phyloP scores from a whole-genome alignment of 2,113 vertebrate species.

The Hemiscyllium ocellatum region DNA sequence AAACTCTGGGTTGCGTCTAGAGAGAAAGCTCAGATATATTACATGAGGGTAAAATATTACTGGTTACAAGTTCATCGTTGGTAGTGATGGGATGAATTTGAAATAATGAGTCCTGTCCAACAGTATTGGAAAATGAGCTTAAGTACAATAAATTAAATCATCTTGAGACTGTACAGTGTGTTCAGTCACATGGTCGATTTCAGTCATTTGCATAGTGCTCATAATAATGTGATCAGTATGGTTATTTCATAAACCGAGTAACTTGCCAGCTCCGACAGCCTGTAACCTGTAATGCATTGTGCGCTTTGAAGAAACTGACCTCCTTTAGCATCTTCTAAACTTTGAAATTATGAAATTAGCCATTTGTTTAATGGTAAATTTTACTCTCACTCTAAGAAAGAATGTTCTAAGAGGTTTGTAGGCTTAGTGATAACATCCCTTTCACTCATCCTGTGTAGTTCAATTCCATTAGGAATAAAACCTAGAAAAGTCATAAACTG shows the following conservation, averaged over 20 bases:
- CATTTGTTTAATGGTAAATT: background rate
- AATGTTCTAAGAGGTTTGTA: background rate
- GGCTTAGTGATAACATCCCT: background rate
- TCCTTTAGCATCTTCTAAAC: background rate
- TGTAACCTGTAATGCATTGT: background rate
- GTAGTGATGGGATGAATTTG: background rate
- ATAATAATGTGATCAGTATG: background rate
- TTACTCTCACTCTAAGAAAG: background rate
- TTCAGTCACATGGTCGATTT: background rate
- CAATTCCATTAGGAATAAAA: background rate
- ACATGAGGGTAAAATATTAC: background rate
- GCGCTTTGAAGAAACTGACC: background rate
- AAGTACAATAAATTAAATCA: background rate
- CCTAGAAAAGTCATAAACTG: background rate
- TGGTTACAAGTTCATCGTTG: background rate
- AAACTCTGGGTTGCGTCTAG: background rate
- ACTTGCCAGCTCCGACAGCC: background rate
- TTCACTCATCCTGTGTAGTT: background rate
- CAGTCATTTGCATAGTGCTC: background rate
- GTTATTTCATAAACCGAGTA: background rate
- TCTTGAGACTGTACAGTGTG: background rate
- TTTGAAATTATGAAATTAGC: background rate
- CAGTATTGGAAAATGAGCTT: background rate
- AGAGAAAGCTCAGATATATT: background rate
- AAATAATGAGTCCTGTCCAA: background rate